These are phyloP conservation scores for Vireo altiloquus DNA, from an alignment of 2,113 vertebrate genomes.

Conservation along the genomic window DNA sequence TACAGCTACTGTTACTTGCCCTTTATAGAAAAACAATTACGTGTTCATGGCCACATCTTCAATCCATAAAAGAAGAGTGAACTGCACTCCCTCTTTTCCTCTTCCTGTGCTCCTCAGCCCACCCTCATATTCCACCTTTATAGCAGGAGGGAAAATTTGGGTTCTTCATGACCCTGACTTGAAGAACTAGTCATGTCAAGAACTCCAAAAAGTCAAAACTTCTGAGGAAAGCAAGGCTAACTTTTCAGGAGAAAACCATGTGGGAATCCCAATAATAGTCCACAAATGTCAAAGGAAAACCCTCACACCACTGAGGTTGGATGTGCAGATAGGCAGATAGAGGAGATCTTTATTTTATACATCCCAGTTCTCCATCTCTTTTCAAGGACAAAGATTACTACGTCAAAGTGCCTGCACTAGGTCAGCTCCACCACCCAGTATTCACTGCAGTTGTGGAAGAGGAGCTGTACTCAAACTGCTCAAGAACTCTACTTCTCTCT, in stretches of 20 bases:
- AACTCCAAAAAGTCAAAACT: background rate
- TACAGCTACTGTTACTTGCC: background rate
- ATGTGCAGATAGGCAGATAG: background rate
- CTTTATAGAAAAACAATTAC: background rate
- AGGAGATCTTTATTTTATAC: background rate
- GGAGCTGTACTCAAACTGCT: background rate
- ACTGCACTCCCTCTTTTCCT: background rate
- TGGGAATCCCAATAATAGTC: background rate
- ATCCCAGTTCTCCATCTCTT: background rate
- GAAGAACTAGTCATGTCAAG: background rate
- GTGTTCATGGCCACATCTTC: background rate
- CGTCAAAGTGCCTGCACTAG: background rate
- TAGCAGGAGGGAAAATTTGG: background rate
- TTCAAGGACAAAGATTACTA: background rate
- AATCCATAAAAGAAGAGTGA: background rate
- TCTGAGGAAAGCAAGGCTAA: background rate
- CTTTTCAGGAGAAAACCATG: background rate
- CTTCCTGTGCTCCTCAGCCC: background rate
- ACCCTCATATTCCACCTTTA: background rate
- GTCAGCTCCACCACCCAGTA: background rate
- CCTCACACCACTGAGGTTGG: accelerated
- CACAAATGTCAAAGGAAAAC: background rate
- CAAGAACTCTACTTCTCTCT: background rate
- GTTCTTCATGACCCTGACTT: background rate
- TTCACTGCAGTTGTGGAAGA: background rate